Evolutionary conservation across 2,113 vertebrate genomes (phyloP).

Genomic region (Craseonycteris thonglongyai): DNA sequence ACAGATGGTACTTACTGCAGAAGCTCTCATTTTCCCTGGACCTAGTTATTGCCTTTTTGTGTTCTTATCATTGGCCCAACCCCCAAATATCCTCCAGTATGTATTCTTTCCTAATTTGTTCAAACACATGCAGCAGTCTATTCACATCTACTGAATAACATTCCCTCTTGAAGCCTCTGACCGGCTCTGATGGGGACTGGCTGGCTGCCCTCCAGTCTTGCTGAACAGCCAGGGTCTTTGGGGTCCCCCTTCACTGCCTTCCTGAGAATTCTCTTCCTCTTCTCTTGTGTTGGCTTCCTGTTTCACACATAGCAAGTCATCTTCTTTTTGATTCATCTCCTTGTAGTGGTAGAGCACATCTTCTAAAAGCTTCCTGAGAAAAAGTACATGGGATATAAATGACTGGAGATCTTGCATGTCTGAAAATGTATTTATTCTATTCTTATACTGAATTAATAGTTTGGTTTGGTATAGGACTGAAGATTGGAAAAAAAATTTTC

Average conservation of each 20-base stretch:
- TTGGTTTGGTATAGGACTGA: background rate
- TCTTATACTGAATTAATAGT: background rate
- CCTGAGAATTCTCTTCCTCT: background rate
- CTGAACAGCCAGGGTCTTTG: background rate
- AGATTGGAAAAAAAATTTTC: background rate
- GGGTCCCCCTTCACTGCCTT: background rate
- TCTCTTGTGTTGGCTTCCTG: background rate
- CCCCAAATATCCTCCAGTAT: background rate
- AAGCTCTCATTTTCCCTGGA: background rate
- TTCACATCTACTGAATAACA: background rate
- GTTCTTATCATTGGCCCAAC: background rate
- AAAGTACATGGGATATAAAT: background rate
- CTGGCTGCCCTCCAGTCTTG: background rate
- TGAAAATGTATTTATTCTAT: background rate
- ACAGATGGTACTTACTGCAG: background rate
- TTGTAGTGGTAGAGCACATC: background rate
- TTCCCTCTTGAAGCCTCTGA: background rate
- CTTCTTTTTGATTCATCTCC: background rate
- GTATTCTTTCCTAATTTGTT: background rate
- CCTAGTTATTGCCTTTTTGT: background rate
- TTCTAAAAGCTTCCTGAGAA: background rate
- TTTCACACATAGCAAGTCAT: background rate
- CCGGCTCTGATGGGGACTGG: background rate
- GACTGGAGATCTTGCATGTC: background rate
- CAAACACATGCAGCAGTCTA: background rate